phyloP scores from a whole-genome alignment of 2,888 invertebrate genomes.

The Pteria penguin region DNA sequence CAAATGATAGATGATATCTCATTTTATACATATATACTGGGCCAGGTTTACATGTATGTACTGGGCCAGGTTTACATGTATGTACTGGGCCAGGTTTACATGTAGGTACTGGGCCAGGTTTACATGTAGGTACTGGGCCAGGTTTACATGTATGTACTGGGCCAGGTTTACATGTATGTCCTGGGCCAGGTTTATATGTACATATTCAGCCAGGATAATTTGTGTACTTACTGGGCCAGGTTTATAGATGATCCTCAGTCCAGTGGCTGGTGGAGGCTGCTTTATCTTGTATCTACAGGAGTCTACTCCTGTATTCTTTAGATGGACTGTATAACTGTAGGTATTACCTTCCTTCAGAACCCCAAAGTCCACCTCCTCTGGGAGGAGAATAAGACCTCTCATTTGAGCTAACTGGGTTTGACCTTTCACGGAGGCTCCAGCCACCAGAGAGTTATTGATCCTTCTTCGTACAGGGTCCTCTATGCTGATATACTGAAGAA shows the following conservation, averaged over 20 bases:
- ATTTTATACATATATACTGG: too few species aligned
- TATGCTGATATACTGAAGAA: constrained; percentile 68
- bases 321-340: constrained; percentile 71
- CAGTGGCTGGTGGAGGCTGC: constrained; percentile 79
- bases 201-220: too few species aligned
- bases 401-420: constrained; percentile 66
- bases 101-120: too few species aligned
- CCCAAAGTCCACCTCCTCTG: constrained; percentile 78
- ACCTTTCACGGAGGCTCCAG: constrained; percentile 74
- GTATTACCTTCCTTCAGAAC: constrained; percentile 78
- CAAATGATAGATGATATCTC: too few species aligned
- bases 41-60: too few species aligned
- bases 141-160: too few species aligned
- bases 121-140: too few species aligned
- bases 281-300: constrained; percentile 78
- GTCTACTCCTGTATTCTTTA: constrained; percentile 79
- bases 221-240: constrained; percentile 79
- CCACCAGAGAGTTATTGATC: constrained; percentile 71
- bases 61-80: too few species aligned
- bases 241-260: constrained; percentile 76
- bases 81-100: too few species aligned
- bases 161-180: too few species aligned
- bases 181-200: too few species aligned
- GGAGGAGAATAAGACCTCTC: constrained; percentile 77
- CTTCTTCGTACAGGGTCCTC: constrained; percentile 78